Percentiles rank a stretch among this genome's conserved stretches.
Conservation (phyloP, 1,140 invertebrate genomes). For the Cataglyphis hispanica region DNA sequence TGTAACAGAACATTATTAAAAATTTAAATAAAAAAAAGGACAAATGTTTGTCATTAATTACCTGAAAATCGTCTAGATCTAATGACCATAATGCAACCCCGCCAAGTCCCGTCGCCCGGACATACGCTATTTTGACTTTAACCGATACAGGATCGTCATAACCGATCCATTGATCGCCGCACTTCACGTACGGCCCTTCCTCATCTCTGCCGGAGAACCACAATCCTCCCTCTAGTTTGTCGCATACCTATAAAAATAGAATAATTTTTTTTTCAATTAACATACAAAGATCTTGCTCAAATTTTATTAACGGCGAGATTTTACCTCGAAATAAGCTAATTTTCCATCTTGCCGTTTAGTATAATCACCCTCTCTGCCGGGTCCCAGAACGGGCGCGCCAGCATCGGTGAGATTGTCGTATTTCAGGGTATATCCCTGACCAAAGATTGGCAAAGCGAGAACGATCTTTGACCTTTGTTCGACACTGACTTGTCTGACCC, state of each 20-base stretch:
- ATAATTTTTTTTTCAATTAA: conserved; percentile 84
- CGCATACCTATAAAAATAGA: conserved; percentile 88
- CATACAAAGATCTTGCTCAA: neutral
- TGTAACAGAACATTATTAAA: conserved; percentile 1
- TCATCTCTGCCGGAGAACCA: conserved; percentile 89
- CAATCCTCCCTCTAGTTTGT: conserved; percentile 87
- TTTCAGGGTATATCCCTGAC: conserved; percentile 87
- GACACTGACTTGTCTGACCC: conserved; percentile 84
- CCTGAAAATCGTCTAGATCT: conserved; percentile 90
- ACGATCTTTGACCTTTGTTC: conserved; percentile 87
- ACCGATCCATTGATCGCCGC: conserved; percentile 94
- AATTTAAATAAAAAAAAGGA: neutral
- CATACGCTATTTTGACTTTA: conserved; percentile 90
- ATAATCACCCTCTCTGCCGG: conserved; percentile 88
- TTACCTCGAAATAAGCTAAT: conserved; percentile 89
- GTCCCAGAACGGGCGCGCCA: conserved; percentile 82
- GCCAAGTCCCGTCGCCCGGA: conserved; percentile 88
- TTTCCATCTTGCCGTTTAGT: conserved; percentile 89
- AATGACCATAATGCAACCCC: conserved; percentile 90
- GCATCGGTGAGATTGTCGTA: conserved; percentile 81
- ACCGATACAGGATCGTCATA: conserved; percentile 92
- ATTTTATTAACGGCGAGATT: neutral
- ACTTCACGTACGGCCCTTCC: conserved; percentile 91
- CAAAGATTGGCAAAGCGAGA: conserved; percentile 89
- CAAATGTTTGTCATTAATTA: conserved; percentile 55